These are phyloP conservation scores for Proteles cristata DNA, from an alignment of 2,113 vertebrate genomes.

Conservation along the genomic window DNA sequence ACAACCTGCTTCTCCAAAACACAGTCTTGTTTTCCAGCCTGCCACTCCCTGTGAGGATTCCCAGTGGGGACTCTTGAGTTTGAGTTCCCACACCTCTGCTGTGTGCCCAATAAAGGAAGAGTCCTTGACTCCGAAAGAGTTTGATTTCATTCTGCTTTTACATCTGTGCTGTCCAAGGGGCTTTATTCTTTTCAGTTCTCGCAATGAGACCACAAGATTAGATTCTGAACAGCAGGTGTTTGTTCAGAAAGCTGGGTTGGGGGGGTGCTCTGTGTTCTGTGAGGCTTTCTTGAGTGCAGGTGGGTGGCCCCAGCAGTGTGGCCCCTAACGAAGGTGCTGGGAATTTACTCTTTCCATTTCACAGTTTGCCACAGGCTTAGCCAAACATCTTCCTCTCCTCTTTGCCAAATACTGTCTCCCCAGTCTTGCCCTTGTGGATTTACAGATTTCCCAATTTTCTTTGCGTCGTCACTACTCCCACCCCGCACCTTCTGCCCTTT, in stretches of 20 bases:
- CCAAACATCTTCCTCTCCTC: neutral
- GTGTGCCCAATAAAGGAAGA: neutral
- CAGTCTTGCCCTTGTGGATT: neutral
- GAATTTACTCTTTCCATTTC: neutral
- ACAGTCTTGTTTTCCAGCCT: neutral
- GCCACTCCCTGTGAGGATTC: neutral
- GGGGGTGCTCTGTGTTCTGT: neutral
- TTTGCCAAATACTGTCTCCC: neutral
- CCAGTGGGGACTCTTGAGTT: neutral
- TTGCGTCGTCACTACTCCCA: neutral
- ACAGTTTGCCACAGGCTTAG: neutral
- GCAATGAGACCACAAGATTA: neutral
- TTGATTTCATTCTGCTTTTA: slow-evolving; percentile 32
- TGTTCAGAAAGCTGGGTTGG: neutral
- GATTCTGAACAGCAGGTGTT: neutral
- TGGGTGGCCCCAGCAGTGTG: neutral
- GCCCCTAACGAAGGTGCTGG: neutral
- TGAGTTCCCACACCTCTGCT: slow-evolving; percentile 13
- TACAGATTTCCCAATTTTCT: neutral
- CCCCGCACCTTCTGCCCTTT: neutral
- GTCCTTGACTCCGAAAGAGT: neutral
- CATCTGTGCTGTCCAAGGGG: neutral
- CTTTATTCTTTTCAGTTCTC: slow-evolving; percentile 28
- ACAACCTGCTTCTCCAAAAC: neutral
- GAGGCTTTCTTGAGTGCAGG: neutral